Conservation (phyloP, 2,888 invertebrate species). For the Mayetiola destructor region DNA sequence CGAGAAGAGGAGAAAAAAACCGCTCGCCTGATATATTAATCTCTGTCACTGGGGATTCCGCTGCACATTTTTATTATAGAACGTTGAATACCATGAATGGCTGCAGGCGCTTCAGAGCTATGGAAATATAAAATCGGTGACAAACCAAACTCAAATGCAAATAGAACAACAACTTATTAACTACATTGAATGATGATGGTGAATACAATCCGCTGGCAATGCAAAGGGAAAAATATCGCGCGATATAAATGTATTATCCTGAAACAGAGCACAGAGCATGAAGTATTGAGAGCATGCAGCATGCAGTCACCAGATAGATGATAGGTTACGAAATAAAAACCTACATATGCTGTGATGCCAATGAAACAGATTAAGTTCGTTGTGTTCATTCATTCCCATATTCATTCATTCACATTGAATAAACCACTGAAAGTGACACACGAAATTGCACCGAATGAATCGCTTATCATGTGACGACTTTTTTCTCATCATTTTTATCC, state of each 20-base stretch:
- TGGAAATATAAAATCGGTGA: background rate
- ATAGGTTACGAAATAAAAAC: no score
- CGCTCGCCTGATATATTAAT: conserved; percentile 13
- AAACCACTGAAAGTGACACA: background rate
- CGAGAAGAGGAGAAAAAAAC: no score
- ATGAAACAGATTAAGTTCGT: conserved; percentile 10
- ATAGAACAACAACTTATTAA: conserved; percentile 2
- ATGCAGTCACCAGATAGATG: no score
- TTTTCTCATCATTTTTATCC: background rate
- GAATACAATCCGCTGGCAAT: background rate
- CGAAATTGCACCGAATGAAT: background rate
- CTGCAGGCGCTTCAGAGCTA: background rate
- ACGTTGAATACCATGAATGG: no score
- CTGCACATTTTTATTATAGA: no score
- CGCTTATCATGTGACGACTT: background rate
- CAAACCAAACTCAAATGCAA: background rate
- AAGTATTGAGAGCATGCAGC: no score
- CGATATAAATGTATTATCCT: background rate
- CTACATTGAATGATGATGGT: background rate
- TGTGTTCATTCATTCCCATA: conserved; percentile 4
- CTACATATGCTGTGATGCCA: no score
- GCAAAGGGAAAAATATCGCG: background rate
- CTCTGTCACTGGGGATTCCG: conserved; percentile 4
- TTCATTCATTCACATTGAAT: conserved; percentile 2
- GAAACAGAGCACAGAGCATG: no score